Conservation (phyloP, 2,888 invertebrate species). For the Parasteatoda lunata region DNA sequence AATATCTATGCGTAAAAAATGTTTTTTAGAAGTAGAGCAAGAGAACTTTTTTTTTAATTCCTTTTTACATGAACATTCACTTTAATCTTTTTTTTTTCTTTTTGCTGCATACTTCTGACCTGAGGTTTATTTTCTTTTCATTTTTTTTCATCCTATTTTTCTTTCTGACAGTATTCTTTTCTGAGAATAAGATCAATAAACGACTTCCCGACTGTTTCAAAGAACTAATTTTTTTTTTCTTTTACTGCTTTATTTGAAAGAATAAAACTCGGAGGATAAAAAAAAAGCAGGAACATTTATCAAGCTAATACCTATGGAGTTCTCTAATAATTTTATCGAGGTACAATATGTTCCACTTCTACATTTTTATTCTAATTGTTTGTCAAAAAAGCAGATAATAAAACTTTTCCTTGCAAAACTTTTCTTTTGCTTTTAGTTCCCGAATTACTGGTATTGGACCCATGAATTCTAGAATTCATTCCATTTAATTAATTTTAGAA, state of each 20-base stretch:
- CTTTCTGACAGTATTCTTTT: not conserved
- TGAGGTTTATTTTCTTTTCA: slow-evolving; percentile 12
- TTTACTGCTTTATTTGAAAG: slow-evolving; percentile 8
- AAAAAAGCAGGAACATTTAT: slow-evolving; percentile 23
- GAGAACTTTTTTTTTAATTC: not conserved
- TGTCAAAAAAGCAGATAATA: slow-evolving; percentile 1
- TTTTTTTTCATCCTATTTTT: slow-evolving; percentile 1
- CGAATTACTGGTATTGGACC: slow-evolving; percentile 5
- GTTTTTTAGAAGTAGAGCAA: slow-evolving; percentile 7
- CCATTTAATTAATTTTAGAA: not conserved
- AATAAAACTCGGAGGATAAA: not conserved
- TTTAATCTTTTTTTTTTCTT: slow-evolving; percentile 19
- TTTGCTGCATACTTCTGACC: slow-evolving; percentile 13
- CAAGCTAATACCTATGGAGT: slow-evolving; percentile 31
- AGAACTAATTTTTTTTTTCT: slow-evolving; percentile 30
- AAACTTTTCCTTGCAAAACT: not conserved
- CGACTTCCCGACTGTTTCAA: slow-evolving; percentile 29
- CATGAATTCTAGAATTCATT: not conserved
- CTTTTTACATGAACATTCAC: slow-evolving; percentile 32
- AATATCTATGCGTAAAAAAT: slow-evolving; percentile 40
- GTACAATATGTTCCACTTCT: slow-evolving; percentile 20
- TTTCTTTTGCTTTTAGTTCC: not conserved
- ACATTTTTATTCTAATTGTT: slow-evolving; percentile 29
- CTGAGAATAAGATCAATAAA: slow-evolving; percentile 35
- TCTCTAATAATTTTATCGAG: slow-evolving; percentile 32